Evolutionary conservation across 2,888 invertebrate species (phyloP), one percentile per base, ranked within the genome.

Genomic region (Fragum whitleyi): DNA sequence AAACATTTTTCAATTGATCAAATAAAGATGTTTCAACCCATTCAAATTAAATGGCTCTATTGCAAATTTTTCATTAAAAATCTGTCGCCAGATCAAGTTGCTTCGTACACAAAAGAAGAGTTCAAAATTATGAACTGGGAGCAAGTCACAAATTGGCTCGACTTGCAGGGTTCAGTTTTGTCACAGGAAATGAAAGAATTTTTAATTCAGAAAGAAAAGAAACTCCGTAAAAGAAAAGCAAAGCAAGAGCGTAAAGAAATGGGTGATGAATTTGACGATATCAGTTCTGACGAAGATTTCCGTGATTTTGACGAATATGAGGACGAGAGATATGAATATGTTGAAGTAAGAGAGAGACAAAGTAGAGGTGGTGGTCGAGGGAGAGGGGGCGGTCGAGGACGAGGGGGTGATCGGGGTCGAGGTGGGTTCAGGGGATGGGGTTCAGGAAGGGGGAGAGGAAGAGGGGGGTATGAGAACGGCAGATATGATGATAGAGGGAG

Each of bases 1-100:
- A 47, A 69, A 29, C 16, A 61, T 36, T 70, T 83, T 1, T 67
- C 72, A 5, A 29, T 51, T 57, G 77, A 83, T n/a, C 83, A 83
- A 70, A 55, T 83, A n/a, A 42, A 71, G 14, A 59, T 75, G 69
- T 83, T 83, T 29, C 14, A 32, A 16, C 36, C n/a, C 57, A 53
- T 28, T 11, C 77, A 81, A 36, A n/a, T 21, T 1, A 6, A 21
- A 11, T 68, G 55, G 47, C 7, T 78, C 3, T 72, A 69, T 23
- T 39, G 51, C 61, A 42, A 55, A 29, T 28, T 71, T 1, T 59
- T 81, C 51, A 21, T 81, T 3, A 14, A 23, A 19, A 71, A 47
- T n/a, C 32, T 81, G 26, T 68, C 81, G 5, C 42, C 36, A 7
- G 16, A 16, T 11, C 83, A 80, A 55, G 53, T 83, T 3, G 62